These are phyloP conservation scores for Diabrotica undecimpunctata DNA, from an alignment of 1,140 invertebrate genomes.

Conservation along the genomic window DNA sequence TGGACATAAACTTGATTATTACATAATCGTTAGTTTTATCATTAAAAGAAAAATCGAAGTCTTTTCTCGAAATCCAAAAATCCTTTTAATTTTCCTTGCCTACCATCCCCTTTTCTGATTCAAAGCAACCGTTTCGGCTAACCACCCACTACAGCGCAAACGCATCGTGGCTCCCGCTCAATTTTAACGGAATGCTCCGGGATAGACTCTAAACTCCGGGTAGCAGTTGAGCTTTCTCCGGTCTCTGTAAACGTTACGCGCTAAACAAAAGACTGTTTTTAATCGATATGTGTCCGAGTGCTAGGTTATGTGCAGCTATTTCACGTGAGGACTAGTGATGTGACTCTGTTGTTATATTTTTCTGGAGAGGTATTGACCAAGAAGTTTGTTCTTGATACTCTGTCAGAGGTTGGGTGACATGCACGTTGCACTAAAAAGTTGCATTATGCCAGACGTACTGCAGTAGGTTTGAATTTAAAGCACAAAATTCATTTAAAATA, in stretches of 20 bases:
- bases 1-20: no score
- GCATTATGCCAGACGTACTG: background rate
- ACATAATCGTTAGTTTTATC: no score
- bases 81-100: no score
- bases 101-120: background rate
- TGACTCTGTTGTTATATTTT: slow-evolving; percentile 6
- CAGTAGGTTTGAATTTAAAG: background rate
- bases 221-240: slow-evolving; percentile 40
- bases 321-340: slow-evolving; percentile 11
- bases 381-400: background rate
- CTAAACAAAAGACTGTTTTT: background rate
- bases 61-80: no score
- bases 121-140: slow-evolving; percentile 6
- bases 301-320: slow-evolving; percentile 13
- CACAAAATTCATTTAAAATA: background rate
- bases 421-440: no score
- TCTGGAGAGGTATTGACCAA: slow-evolving; percentile 1
- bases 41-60: no score
- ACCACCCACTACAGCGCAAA: background rate
- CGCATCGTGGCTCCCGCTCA: slow-evolving; percentile 15
- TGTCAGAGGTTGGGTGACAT: background rate
- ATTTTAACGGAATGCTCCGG: slow-evolving; percentile 32
- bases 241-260: slow-evolving; percentile 31
- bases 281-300: slow-evolving; percentile 16
- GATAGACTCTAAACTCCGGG: slow-evolving; percentile 31